Percentiles rank a stretch among this genome's conserved stretches.
Conservation (phyloP, 1,140 invertebrate genomes). For the Gyrodactylus salaris region DNA sequence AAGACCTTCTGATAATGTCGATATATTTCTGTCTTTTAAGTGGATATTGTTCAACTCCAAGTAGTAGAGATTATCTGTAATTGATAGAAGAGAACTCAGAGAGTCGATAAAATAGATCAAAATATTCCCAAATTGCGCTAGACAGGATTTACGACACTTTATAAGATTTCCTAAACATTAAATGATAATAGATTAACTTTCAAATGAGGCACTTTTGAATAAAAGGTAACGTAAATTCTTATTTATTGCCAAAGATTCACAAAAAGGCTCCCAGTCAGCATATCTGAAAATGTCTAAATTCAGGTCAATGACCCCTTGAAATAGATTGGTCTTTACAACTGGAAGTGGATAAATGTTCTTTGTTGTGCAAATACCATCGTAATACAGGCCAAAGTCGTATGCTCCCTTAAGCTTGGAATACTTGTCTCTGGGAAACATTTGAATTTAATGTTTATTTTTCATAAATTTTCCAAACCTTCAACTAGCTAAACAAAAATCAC, state of each 20-base stretch:
- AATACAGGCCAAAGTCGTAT: neutral
- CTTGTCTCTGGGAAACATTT: neutral
- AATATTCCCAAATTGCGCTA: neutral
- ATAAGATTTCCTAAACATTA: neutral
- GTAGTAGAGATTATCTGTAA: neutral
- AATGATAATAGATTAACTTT: neutral
- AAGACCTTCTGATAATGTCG: neutral
- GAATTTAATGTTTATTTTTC: neutral
- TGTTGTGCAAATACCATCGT: neutral
- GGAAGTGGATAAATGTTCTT: neutral
- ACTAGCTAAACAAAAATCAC: neutral
- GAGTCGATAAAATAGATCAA: neutral
- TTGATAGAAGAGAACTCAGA: neutral
- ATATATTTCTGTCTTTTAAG: neutral
- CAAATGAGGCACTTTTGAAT: neutral
- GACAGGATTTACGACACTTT: neutral
- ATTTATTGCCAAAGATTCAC: neutral
- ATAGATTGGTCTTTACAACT: neutral
- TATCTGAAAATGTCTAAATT: neutral
- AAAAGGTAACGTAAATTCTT: neutral
- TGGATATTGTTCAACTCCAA: neutral
- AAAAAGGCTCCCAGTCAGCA: neutral
- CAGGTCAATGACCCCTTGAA: neutral
- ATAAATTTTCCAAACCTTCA: neutral
- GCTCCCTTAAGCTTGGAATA: neutral